Conservation (phyloP, 1,140 invertebrate species). For the Bombus vancouverensis region DNA sequence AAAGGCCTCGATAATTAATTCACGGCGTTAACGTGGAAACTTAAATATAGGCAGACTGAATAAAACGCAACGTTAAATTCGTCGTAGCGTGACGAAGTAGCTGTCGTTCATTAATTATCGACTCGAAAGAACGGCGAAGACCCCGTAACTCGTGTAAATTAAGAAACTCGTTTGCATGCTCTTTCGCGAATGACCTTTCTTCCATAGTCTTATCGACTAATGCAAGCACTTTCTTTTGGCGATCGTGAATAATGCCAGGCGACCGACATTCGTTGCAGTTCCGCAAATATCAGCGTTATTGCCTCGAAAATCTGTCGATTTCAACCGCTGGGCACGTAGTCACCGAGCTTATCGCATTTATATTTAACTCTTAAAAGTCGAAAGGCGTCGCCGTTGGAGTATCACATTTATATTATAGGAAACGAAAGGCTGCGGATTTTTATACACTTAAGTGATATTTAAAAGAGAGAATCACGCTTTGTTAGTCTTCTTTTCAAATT, state of each 20-base stretch:
- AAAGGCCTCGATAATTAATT: not conserved
- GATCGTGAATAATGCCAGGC: constrained; percentile 57
- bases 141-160: not conserved
- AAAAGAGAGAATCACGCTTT: no score
- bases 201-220: constrained; percentile 46
- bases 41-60: not conserved
- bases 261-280: constrained; percentile 21
- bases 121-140: not conserved
- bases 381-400: no score
- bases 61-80: not conserved
- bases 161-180: constrained; percentile 20
- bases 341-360: not conserved
- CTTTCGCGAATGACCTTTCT: not conserved
- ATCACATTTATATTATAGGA: no score
- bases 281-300: not conserved
- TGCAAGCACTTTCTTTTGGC: constrained; percentile 27
- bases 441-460: no score
- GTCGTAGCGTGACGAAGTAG: not conserved
- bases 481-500: no score
- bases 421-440: no score
- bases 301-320: not conserved
- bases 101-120: not conserved
- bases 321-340: no score
- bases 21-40: not conserved
- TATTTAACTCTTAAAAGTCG: not conserved